These are phyloP conservation scores for Cuculus canorus DNA, from an alignment of 2,797 vertebrate genomes.

Conservation along the genomic window DNA sequence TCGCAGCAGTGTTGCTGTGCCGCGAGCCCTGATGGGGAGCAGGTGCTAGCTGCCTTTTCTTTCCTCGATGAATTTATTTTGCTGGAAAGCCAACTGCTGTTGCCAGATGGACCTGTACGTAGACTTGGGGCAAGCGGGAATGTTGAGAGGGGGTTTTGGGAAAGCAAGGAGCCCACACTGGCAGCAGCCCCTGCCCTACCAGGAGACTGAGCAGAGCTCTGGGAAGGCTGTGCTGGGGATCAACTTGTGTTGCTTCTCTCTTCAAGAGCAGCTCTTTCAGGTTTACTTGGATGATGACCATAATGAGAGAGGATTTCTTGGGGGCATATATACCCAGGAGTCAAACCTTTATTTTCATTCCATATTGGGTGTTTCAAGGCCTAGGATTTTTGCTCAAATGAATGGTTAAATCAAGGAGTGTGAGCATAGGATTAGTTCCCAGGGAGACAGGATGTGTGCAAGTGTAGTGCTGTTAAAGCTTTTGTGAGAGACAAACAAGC, in stretches of 20 bases:
- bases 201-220: not conserved
- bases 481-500: constrained; percentile 27
- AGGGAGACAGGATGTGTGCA: not conserved
- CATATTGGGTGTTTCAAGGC: not conserved
- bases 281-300: not conserved
- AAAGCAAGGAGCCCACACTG: not conserved
- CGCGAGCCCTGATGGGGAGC: not conserved
- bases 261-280: not conserved
- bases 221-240: not conserved
- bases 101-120: not conserved
- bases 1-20: not conserved
- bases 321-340: not conserved
- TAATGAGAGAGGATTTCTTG: not conserved
- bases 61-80: not conserved
- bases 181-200: not conserved
- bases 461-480: not conserved
- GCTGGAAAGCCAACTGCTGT: constrained; percentile 13
- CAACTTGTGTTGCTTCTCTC: not conserved
- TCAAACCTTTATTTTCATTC: not conserved
- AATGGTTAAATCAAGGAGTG: not conserved
- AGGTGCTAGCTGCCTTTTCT: constrained; percentile 32
- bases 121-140: not conserved
- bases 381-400: not conserved
- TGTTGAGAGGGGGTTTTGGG: not conserved
- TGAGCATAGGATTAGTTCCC: not conserved